Evolutionary conservation across 2,113 vertebrate genomes (phyloP).

Genomic region (Percina caprodes): DNA sequence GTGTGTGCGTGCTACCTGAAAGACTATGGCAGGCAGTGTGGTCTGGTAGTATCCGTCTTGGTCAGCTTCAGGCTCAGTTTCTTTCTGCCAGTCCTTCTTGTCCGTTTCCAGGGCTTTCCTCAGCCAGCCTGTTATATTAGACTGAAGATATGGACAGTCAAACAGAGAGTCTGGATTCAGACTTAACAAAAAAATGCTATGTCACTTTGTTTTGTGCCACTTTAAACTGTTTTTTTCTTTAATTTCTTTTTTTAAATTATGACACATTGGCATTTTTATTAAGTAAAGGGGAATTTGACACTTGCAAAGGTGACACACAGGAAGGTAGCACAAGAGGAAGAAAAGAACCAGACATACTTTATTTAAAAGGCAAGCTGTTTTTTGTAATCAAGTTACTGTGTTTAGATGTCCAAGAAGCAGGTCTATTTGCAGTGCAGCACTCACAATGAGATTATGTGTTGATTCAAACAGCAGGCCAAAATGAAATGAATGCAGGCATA

Average conservation of each 20-base stretch:
- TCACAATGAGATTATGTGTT: background rate
- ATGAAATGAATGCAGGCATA: background rate
- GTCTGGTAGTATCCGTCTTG: slow-evolving; percentile 99
- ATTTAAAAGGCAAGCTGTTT: background rate
- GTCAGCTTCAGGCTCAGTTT: slow-evolving; percentile 94
- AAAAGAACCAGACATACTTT: no score
- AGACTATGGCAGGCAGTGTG: slow-evolving; percentile 84
- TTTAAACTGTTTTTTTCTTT: background rate
- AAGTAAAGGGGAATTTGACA: background rate
- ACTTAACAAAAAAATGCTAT: background rate
- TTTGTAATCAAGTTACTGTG: background rate
- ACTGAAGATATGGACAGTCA: slow-evolving; percentile 79
- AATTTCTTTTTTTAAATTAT: no score
- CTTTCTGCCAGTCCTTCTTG: slow-evolving; percentile 97
- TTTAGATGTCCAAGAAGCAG: background rate
- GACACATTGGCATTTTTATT: background rate
- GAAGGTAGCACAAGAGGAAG: no score
- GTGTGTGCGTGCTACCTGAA: slow-evolving; percentile 62
- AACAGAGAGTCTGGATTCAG: background rate
- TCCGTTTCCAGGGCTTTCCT: slow-evolving; percentile 97
- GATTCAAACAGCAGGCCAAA: background rate
- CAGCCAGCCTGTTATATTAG: slow-evolving; percentile 97
- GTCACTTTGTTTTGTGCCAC: background rate
- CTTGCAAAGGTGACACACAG: no score
- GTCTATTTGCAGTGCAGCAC: background rate